These are phyloP conservation scores for Tetranychus urticae DNA, from an alignment of 1,140 invertebrate genomes.

Conservation along the genomic window DNA sequence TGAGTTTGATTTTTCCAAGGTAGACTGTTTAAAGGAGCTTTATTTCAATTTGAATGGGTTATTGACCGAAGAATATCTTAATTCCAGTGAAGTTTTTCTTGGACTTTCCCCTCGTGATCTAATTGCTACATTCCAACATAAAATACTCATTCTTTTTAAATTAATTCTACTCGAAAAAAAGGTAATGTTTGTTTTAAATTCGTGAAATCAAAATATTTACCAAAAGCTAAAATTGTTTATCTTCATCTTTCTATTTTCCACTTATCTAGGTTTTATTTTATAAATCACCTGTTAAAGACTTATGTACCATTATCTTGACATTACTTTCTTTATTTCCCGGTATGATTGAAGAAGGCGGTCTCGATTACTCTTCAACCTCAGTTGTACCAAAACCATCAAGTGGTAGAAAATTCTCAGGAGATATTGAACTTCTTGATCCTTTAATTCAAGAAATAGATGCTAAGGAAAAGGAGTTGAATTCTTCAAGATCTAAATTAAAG, in stretches of 20 bases:
- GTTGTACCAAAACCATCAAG: not conserved
- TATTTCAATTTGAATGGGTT: constrained; percentile 75
- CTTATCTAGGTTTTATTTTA: constrained; percentile 44
- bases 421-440: constrained; percentile 1
- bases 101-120: constrained; percentile 54
- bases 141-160: constrained; percentile 79
- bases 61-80: constrained; percentile 36
- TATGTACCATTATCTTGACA: constrained; percentile 64
- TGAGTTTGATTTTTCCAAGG: constrained; percentile 52
- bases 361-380: constrained; percentile 1
- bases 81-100: constrained; percentile 44
- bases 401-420: constrained; percentile 1
- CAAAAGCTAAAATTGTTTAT: not conserved
- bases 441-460: too few relatives aligned
- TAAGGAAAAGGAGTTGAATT: too few relatives aligned
- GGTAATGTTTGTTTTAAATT: constrained; percentile 23
- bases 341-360: constrained; percentile 45
- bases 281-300: constrained; percentile 65
- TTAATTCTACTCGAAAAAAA: constrained; percentile 65
- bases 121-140: constrained; percentile 65
- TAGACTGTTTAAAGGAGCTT: constrained; percentile 57
- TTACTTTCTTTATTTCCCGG: constrained; percentile 67
- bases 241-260: not conserved
- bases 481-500: too few relatives aligned
- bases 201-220: not conserved